Evolutionary conservation across 1,140 invertebrate species (phyloP).

Genomic region (Diachasmimorpha longicaudata): DNA sequence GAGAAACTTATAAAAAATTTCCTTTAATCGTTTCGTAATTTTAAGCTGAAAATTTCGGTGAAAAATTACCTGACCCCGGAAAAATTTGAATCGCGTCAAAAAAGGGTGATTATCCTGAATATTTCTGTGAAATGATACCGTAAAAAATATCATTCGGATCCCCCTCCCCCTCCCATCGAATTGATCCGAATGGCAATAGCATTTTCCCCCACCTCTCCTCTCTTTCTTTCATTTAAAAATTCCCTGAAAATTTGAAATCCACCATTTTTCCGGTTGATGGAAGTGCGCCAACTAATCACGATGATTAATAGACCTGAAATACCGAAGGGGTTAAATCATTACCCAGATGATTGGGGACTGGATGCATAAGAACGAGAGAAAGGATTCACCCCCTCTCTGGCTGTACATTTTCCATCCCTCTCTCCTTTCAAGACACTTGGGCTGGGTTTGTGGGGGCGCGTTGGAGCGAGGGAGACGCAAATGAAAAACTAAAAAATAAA

Average conservation of each 20-base stretch:
- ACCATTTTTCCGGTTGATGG: background rate
- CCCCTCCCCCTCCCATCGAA: too few species aligned
- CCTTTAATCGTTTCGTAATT: too few species aligned
- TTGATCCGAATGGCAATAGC: too few species aligned
- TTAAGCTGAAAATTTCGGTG: too few species aligned
- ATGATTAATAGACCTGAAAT: slow-evolving; percentile 36
- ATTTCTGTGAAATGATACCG: too few species aligned
- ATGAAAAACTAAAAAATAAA: background rate
- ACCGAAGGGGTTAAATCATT: slow-evolving; percentile 37
- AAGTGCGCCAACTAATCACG: slow-evolving; percentile 31
- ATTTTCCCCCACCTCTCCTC: too few species aligned
- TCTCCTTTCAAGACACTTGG: background rate
- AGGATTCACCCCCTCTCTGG: background rate
- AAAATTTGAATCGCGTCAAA: too few species aligned
- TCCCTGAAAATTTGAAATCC: background rate
- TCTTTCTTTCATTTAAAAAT: background rate
- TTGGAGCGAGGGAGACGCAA: background rate
- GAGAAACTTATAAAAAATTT: too few species aligned
- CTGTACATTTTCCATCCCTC: background rate
- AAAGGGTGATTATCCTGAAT: too few species aligned
- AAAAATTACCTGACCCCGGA: too few species aligned
- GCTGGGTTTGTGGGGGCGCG: background rate
- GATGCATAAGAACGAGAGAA: slow-evolving; percentile 1
- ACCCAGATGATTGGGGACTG: slow-evolving; percentile 28
- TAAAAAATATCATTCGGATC: too few species aligned